Evolutionary conservation across 2,797 vertebrate species (phyloP).

Genomic region (Scyliorhinus canicula): DNA sequence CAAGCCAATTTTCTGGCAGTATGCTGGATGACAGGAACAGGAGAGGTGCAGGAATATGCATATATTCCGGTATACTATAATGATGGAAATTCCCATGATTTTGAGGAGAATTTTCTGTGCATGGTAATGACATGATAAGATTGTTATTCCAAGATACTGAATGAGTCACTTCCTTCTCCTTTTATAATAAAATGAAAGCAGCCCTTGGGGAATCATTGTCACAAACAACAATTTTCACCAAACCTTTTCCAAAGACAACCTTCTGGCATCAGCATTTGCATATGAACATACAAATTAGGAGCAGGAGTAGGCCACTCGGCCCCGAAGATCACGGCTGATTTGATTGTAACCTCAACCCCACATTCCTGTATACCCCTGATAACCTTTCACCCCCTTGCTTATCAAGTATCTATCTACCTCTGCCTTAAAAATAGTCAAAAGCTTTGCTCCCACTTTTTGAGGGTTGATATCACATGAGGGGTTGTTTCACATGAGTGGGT

Average conservation of each 20-base stretch:
- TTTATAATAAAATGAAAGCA: background rate
- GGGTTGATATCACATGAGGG: background rate
- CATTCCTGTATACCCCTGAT: too few species aligned
- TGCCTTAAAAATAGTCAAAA: background rate
- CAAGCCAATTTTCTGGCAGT: background rate
- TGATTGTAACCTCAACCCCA: too few species aligned
- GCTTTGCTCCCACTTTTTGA: background rate
- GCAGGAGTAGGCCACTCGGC: too few species aligned
- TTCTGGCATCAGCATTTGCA: background rate
- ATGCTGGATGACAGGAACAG: background rate
- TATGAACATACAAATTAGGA: too few species aligned
- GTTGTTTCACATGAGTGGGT: background rate
- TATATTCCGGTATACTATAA: background rate
- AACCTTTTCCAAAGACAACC: background rate
- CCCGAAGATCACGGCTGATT: too few species aligned
- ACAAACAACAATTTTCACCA: background rate
- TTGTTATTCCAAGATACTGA: background rate
- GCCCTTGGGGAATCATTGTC: background rate
- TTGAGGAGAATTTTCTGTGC: background rate
- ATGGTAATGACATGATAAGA: background rate
- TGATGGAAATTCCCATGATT: background rate
- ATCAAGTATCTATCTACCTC: too few species aligned
- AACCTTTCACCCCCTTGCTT: too few species aligned
- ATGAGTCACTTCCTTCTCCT: background rate
- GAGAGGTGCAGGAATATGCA: background rate